Evolutionary conservation across 2,888 invertebrate genomes (phyloP).

Genomic region (Phortica okadai): DNA sequence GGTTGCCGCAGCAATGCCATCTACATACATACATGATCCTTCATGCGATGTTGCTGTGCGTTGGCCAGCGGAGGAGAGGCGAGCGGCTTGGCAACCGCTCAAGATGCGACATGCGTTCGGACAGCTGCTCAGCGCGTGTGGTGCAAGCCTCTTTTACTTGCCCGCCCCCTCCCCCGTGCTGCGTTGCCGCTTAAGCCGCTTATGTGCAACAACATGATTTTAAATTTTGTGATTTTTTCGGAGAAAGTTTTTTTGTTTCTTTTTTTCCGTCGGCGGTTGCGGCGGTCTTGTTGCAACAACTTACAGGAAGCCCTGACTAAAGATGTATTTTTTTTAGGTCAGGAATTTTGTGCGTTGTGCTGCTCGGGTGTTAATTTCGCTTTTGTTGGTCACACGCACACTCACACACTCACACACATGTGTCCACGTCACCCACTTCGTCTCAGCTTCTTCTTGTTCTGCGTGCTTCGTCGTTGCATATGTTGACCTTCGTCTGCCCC

Average conservation of each 20-base stretch:
- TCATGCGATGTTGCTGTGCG: constrained; percentile 38
- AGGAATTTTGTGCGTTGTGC: constrained; percentile 52
- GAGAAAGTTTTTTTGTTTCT: constrained; percentile 62
- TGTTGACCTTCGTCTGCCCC: constrained; percentile 46
- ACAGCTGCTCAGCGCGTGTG: constrained; percentile 22
- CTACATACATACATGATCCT: constrained; percentile 39
- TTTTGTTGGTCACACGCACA: constrained; percentile 24
- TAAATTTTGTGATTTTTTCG: constrained; percentile 36
- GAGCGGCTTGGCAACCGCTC: background rate
- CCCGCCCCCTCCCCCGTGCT: background rate
- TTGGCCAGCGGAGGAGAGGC: constrained; percentile 5
- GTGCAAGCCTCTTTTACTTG: background rate
- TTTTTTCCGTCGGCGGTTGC: constrained; percentile 17
- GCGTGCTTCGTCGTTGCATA: background rate
- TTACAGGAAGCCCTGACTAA: constrained; percentile 28
- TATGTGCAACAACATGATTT: constrained; percentile 7
- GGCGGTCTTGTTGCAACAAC: constrained; percentile 3
- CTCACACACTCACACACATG: constrained; percentile 5
- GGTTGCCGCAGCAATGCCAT: constrained; percentile 26
- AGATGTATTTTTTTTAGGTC: constrained; percentile 50
- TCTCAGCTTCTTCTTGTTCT: background rate
- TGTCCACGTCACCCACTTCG: background rate
- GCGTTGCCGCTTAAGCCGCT: constrained; percentile 18
- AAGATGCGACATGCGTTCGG: background rate
- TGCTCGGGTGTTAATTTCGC: constrained; percentile 32